Evolutionary conservation across 53 echinoderm and acorn worm species (phyloP), one percentile per base, ranked within the genome.

Genomic region (Temnopleurus reevesii): DNA sequence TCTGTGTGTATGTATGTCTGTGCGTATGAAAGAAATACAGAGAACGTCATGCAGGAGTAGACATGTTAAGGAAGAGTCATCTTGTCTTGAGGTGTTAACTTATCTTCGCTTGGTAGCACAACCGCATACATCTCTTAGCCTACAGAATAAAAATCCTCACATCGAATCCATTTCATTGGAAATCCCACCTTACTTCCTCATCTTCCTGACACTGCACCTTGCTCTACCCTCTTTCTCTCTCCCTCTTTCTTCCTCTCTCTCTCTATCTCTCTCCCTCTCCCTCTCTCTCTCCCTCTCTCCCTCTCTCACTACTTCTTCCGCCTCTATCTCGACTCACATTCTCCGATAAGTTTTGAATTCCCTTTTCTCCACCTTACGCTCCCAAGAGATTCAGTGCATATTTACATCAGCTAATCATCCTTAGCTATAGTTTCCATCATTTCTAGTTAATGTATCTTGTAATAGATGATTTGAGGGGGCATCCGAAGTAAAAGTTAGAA

Each of bases 171-270:
- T 24, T 56, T 56, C 56, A 56, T 0, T 56, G 25, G 56, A 56
- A 56, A 56, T 56, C 56, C 56, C 56, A 56, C 35, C 65, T 65
- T 35, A 65, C 65, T 35, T 65, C 65, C 35, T 41, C 76, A n/a
- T 5, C 41, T 44, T 9, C 8, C 38, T 41, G 21, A 18, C 76
- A 38, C 44, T 3, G 9, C 23, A 29, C 34, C 6, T 12, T 25
- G 6, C 18, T 7, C 17, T 30, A 9, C 76, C 18, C 44, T 41
- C 76, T 41, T 19, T 41, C 76, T 44, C 43, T 41, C 41, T 18
- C 46, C 8, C 26, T 25, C 29, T 53, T 49, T 49, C 27, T 80
- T 29, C 24, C 80, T 80, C 28, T 80, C 46, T 80, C 45, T 80
- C 49, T 46, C 27, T 47, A 46, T 47, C 51, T 25, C 49, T 53